Evolutionary conservation across 2,113 vertebrate species (phyloP), one percentile per base, ranked within the genome.

Genomic region (Etheostoma cragini): DNA sequence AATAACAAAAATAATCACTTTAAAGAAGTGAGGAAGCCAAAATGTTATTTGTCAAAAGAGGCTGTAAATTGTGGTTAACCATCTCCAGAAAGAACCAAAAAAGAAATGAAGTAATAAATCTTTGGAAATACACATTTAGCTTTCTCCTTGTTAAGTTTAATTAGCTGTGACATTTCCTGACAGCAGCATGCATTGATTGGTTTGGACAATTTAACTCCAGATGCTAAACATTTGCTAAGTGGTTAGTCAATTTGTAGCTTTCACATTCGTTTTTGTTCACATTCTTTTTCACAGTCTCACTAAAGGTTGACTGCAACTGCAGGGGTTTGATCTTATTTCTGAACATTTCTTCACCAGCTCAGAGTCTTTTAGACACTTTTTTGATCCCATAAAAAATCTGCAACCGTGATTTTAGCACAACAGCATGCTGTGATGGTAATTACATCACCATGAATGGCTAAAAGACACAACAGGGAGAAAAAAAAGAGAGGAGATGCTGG

Each of bases 401-500:
- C 26, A 26, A 33, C 35, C 4, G 42, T 52, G 11, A 54, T 21
- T 70, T 75, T 12, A 54, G 50, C 17, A 54, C 66, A 75, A 47
- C 54, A 53, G 33, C 72, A 69, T 19, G 54, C 45, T 60, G 60
- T 33, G 63, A 83, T 42, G 47, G 63, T 86, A 72, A 65, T 86
- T 38, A 61, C 52, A 64, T 45, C 62, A 8, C 5, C 38, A 15
- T n/a, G 5, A 22, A 30, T 3, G 30, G 68, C 62, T 67, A 22
- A 71, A 74, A 79, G 47, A 83, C 65, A 76, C 13, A 33, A 52
- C 15, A 58, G 57, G 33, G n/a, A 61, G 52, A 54, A 62, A 22
- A 26, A 68, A 24, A 50, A 26, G 72, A 56, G 65, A 74, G 46
- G 81, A 66, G 80, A 80, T 84, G 73, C 78, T 35, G 60, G 75